Evolutionary conservation across 1,140 invertebrate genomes (phyloP), one percentile per base, ranked within the genome.

Genomic region (Drosophila leontia): DNA sequence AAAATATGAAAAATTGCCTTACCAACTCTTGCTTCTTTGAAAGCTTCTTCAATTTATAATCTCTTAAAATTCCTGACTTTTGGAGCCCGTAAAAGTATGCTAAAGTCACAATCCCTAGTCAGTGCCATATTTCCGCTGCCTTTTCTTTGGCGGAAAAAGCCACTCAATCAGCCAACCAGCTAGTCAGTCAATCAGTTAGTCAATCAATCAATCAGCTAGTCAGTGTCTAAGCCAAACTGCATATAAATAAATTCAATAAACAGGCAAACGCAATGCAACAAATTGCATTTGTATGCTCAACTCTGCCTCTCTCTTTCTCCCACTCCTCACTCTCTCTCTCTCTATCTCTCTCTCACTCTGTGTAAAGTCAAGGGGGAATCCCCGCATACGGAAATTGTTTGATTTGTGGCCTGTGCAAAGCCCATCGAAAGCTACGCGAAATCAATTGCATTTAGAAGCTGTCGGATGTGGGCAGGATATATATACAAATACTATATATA

Each of bases 241-340:
- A 84, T 80, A 80, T 80, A 87, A 84, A 87, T 80, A 88, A 88
- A 88, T 86, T 88, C 80, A 86, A 88, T 86, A 88, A 86, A 80
- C 80, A 76, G 83, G 67, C 76, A 64, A 77, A 74, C 41, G 61
- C 80, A 70, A 59, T 50, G 83, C 71, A 74, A 83, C 83, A 77
- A 86, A 86, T 83, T 86, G 83, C 83, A 88, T 88, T 86, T 65
- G 50, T 44, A 69, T 51, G 45, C 53, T 26, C 58, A 37, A 11
- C 37, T 29, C 6, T 8, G 19, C 17, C 13, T 3, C 23, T 50
- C 9, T 47, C 17, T 3, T 7, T 6, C 45, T 3, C 7, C 0
- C 19, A 0, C 44, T 35, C 8, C 19, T 11, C 26, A 23, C 13
- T 3, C 19, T 50, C 9, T 47, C 44, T 7, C 19, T 6, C 45